phyloP scores from a whole-genome alignment of 2,888 invertebrate genomes.

The Heliothis peltigera region DNA sequence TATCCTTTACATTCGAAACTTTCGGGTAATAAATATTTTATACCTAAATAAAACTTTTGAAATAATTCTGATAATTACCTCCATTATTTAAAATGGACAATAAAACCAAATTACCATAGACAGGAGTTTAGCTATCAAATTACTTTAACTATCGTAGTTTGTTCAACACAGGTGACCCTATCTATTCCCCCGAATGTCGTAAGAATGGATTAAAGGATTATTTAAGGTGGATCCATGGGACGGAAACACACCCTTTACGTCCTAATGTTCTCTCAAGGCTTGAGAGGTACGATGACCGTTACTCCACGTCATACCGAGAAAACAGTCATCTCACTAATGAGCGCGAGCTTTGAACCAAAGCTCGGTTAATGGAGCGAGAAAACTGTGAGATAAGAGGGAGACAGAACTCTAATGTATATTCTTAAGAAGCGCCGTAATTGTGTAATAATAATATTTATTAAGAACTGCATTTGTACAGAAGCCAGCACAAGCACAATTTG shows the following conservation, averaged over 20 bases:
- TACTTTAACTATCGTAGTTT: conserved; percentile 9
- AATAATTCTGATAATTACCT: not conserved
- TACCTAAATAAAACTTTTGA: not conserved
- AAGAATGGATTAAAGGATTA: conserved; percentile 28
- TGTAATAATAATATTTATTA: conserved; percentile 30
- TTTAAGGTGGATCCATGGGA: conserved; percentile 23
- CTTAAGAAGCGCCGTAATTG: not conserved
- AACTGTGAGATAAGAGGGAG: conserved; percentile 15
- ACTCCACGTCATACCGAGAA: conserved; percentile 17
- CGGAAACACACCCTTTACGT: conserved; percentile 6
- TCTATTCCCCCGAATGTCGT: conserved; percentile 6
- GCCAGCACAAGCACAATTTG: too few relatives aligned
- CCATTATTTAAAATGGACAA: not conserved
- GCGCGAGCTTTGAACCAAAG: conserved; percentile 18
- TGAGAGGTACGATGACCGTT: conserved; percentile 16
- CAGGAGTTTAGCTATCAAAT: conserved; percentile 9
- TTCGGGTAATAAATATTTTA: conserved; percentile 22
- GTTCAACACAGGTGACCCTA: conserved; percentile 6
- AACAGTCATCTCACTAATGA: conserved; percentile 40
- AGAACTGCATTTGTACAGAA: conserved; percentile 11
- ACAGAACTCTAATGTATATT: conserved; percentile 21
- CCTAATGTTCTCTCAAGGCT: conserved; percentile 13
- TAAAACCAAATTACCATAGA: conserved; percentile 5
- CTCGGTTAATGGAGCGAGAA: conserved; percentile 26
- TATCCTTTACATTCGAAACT: conserved; percentile 47